These are phyloP conservation scores for Serilophus lunatus DNA, from an alignment of 2,113 vertebrate genomes.

Conservation along the genomic window DNA sequence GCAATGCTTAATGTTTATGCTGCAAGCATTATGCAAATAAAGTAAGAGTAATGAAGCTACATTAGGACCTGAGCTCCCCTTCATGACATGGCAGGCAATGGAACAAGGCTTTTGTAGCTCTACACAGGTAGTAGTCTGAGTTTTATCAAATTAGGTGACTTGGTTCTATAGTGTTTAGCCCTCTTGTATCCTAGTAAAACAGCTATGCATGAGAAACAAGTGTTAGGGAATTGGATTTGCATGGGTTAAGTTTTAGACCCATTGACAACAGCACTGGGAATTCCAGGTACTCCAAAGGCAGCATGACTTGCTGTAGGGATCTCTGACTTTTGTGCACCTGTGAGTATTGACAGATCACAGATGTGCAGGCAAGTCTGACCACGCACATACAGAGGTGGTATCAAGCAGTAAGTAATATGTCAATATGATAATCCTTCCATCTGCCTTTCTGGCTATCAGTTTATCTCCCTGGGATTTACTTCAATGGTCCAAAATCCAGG, in stretches of 20 bases:
- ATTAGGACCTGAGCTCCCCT: not conserved
- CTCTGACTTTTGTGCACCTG: not conserved
- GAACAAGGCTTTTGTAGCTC: not conserved
- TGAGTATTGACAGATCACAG: not conserved
- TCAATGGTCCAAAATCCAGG: not conserved
- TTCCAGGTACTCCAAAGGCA: not conserved
- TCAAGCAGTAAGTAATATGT: not conserved
- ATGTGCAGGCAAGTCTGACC: not conserved
- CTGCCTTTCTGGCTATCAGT: not conserved
- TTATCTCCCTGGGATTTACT: not conserved
- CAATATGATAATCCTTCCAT: not conserved
- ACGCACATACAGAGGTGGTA: not conserved
- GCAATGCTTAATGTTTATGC: slow-evolving; percentile 9
- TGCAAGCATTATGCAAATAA: slow-evolving; percentile 18
- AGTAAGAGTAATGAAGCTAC: not conserved
- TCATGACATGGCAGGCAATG: not conserved
- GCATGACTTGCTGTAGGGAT: not conserved
- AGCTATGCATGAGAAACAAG: not conserved
- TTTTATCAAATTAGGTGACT: not conserved
- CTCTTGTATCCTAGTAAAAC: not conserved
- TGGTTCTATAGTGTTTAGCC: not conserved
- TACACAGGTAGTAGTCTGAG: not conserved
- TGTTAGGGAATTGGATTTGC: not conserved
- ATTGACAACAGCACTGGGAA: not conserved
- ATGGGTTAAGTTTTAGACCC: not conserved